Evolutionary conservation across 1,140 invertebrate genomes (phyloP).

Genomic region (Halesus radiatus): DNA sequence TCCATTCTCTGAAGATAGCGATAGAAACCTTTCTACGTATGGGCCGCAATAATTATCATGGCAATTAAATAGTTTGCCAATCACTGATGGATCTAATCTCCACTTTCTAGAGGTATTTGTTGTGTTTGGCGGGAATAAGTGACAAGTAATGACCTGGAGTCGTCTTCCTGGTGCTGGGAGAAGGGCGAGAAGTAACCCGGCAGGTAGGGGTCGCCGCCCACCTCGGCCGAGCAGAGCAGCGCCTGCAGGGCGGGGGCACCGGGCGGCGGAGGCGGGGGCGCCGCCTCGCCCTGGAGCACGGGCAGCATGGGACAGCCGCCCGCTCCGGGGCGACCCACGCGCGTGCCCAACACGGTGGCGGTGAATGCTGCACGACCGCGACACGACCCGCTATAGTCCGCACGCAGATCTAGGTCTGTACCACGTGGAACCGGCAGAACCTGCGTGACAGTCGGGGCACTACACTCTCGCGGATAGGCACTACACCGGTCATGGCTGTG

Average conservation of each 20-base stretch:
- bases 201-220: constrained; percentile 48
- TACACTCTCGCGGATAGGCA: neutral
- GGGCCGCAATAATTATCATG: no score
- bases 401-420: constrained; percentile 28
- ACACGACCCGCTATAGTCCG: no score
- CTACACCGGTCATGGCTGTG: constrained; percentile 11
- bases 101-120: no score
- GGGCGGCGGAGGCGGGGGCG: constrained; percentile 38
- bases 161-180: constrained; percentile 38
- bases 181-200: constrained; percentile 47
- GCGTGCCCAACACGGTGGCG: constrained; percentile 8
- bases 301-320: constrained; percentile 36
- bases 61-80: no score
- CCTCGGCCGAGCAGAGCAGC: constrained; percentile 47
- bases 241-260: constrained; percentile 30
- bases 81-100: no score
- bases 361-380: neutral
- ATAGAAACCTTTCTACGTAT: no score
- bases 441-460: constrained; percentile 25
- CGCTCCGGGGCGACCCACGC: neutral
- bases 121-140: no score
- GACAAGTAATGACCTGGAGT: constrained; percentile 35
- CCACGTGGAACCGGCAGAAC: constrained; percentile 30
- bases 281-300: constrained; percentile 43
- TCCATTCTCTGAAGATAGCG: no score